phyloP scores from a whole-genome alignment of 2,888 invertebrate species.

The Pristionchus entomophagus region DNA sequence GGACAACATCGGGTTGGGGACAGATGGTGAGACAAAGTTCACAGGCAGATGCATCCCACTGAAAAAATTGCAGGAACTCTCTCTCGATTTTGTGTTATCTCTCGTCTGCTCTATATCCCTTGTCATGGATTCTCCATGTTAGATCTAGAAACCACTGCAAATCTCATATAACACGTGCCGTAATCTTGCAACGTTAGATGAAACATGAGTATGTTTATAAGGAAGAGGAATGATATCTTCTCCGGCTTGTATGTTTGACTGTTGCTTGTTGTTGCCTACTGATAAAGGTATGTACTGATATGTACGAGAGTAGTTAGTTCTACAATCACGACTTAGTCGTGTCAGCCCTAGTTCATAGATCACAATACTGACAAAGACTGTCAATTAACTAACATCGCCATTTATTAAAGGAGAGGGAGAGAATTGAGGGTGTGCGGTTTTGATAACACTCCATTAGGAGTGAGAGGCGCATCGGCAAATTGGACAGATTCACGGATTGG shows the following conservation, averaged over 20 bases:
- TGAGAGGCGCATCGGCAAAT: constrained; percentile 18
- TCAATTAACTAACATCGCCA: constrained; percentile 11
- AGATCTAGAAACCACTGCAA: background rate
- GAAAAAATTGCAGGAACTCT: background rate
- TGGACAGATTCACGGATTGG: constrained; percentile 5
- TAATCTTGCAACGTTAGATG: too few relatives aligned
- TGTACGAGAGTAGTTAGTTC: too few relatives aligned
- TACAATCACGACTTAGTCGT: constrained; percentile 13
- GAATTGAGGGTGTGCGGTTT: background rate
- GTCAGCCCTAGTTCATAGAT: background rate
- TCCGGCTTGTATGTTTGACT: too few relatives aligned
- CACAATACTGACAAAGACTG: background rate
- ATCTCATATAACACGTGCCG: background rate
- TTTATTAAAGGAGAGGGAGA: background rate
- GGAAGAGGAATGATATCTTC: background rate
- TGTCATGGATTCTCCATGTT: too few relatives aligned
- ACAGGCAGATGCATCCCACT: constrained; percentile 36
- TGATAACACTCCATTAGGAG: constrained; percentile 31
- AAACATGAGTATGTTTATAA: background rate
- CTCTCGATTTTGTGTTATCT: background rate
- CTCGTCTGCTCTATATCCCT: background rate
- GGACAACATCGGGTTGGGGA: background rate
- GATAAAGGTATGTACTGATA: too few relatives aligned
- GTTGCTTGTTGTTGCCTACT: too few relatives aligned
- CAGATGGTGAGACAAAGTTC: background rate